Percentiles rank a stretch among this genome's conserved stretches.
phyloP scores from a whole-genome alignment of 2,888 invertebrate genomes.

The Acanthosoma haemorrhoidale region DNA sequence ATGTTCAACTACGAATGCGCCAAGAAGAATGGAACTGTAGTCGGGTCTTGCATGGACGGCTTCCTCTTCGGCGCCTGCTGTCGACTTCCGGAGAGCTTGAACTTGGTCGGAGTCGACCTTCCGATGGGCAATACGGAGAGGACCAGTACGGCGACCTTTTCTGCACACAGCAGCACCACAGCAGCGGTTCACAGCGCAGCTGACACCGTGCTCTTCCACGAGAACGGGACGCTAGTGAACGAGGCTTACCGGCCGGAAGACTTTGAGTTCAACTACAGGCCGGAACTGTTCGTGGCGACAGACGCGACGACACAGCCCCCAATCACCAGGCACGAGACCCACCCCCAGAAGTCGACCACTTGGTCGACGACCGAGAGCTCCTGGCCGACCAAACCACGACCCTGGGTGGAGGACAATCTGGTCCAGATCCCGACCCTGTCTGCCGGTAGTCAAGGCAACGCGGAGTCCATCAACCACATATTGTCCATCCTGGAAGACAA shows the following conservation, averaged over 20 bases:
- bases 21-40: conserved; percentile 71
- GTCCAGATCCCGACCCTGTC: conserved; percentile 47
- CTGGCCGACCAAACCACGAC: conserved; percentile 35
- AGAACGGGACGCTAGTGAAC: conserved; percentile 47
- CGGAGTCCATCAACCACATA: conserved; percentile 48
- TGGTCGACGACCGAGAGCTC: conserved; percentile 32
- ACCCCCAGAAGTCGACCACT: conserved; percentile 36
- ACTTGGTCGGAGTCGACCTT: conserved; percentile 36
- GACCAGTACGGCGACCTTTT: conserved; percentile 26
- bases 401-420: conserved; percentile 44
- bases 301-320: conserved; percentile 33
- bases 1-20: conserved; percentile 91
- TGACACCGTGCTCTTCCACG: conserved; percentile 50
- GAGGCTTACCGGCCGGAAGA: conserved; percentile 48
- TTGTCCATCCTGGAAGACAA: conserved; percentile 49
- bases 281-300: conserved; percentile 36
- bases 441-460: conserved; percentile 36
- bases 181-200: conserved; percentile 41
- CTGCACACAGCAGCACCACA: conserved; percentile 29
- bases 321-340: conserved; percentile 25
- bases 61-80: conserved; percentile 90
- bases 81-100: conserved; percentile 54
- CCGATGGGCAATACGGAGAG: conserved; percentile 33
- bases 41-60: conserved; percentile 87
- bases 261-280: conserved; percentile 41